Percentiles rank a stretch among this genome's conserved stretches.
phyloP scores from a whole-genome alignment of 2,888 invertebrate species.

The Megamerina dolium region DNA sequence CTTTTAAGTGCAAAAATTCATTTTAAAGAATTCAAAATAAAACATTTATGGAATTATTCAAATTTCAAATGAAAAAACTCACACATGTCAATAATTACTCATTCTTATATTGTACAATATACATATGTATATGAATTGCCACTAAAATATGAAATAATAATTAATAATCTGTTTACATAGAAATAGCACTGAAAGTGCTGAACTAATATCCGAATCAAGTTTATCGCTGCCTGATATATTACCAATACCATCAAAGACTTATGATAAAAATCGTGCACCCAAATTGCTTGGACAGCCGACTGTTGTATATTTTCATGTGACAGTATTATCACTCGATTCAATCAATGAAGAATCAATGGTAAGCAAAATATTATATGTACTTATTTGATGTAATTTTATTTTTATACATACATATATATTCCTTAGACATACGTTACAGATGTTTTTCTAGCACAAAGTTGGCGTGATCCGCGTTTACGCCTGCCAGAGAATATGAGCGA shows the following conservation, averaged over 20 bases:
- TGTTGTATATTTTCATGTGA: constrained; percentile 84
- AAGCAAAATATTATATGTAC: constrained; percentile 3
- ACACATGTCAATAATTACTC: too few species aligned
- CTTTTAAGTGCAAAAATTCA: too few species aligned
- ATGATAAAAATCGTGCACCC: constrained; percentile 85
- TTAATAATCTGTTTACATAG: constrained; percentile 16
- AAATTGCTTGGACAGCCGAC: constrained; percentile 81
- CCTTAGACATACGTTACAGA: constrained; percentile 85
- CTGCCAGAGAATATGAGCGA: constrained; percentile 92
- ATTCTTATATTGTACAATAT: too few species aligned
- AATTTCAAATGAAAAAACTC: too few species aligned
- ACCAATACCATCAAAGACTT: constrained; percentile 76
- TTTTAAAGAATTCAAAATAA: too few species aligned
- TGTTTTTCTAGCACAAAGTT: constrained; percentile 87
- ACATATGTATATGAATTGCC: too few species aligned
- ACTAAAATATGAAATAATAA: not conserved
- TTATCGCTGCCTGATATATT: constrained; percentile 79
- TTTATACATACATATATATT: not conserved
- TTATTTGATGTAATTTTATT: constrained; percentile 1
- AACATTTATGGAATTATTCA: too few species aligned
- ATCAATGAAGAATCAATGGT: constrained; percentile 92
- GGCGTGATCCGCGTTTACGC: constrained; percentile 82
- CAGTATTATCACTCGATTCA: constrained; percentile 85
- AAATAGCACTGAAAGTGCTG: constrained; percentile 48
- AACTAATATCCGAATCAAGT: constrained; percentile 55